These are phyloP conservation scores for Desmophyllum pertusum DNA, from an alignment of 92 coral and sea anemone species.

Conservation along the genomic window DNA sequence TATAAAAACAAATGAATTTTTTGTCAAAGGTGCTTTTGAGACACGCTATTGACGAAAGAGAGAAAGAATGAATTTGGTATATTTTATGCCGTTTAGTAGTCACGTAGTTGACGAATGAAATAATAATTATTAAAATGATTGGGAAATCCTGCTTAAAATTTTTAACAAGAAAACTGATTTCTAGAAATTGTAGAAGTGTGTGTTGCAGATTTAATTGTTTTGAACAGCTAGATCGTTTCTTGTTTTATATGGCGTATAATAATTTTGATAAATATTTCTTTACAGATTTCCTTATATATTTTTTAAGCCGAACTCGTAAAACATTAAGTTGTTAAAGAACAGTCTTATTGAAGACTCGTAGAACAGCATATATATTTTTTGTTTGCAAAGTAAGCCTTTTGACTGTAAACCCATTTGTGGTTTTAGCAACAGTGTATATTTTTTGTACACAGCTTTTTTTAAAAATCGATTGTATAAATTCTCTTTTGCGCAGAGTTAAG, in stretches of 20 bases:
- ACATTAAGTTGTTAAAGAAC: not conserved
- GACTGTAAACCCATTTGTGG: not conserved
- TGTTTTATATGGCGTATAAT: not conserved
- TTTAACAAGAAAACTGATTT: not conserved
- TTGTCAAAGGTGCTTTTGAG: conserved; percentile 13
- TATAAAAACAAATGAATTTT: not conserved
- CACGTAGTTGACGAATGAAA: conserved; percentile 38
- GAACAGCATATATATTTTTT: not conserved
- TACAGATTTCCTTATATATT: not conserved
- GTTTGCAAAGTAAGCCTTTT: not conserved
- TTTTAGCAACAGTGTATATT: not conserved
- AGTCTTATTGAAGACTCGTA: not conserved
- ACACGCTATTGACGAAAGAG: conserved; percentile 12
- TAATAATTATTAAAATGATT: not conserved
- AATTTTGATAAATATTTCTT: not conserved
- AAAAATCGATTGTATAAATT: not conserved
- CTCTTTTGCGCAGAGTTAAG: not conserved
- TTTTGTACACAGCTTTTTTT: conserved; percentile 8
- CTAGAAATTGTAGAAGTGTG: not conserved
- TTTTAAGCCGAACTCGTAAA: not conserved
- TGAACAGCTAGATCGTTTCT: too few species aligned
- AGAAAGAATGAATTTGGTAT: conserved; percentile 30
- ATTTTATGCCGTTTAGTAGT: conserved; percentile 69
- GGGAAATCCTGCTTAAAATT: not conserved
- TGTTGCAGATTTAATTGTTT: not conserved